Evolutionary conservation across 2,888 invertebrate genomes (phyloP), one percentile per base, ranked within the genome.

Genomic region (Malacosoma neustria): DNA sequence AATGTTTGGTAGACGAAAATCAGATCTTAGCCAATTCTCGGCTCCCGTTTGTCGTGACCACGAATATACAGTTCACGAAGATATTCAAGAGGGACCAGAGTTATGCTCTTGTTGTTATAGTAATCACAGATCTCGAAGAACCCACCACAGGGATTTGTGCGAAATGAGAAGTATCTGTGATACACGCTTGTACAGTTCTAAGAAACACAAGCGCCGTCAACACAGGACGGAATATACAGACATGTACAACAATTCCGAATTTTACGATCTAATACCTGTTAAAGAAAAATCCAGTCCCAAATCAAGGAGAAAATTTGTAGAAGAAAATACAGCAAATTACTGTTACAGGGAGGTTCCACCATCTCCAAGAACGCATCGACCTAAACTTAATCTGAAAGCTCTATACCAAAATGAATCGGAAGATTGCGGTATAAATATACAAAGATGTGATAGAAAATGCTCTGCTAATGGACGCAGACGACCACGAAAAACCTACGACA

Each of bases 271-370:
- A 14, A 52, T 84, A 15, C 84, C 84, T 1, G 82, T 85, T 2
- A 82, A 75, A 48, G 84, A 85, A 53, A 80, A 71, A 46, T 61
- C 72, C 1, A 82, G 79, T 45, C 80, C 81, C 1, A 80, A 77
- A 49, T 52, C 69, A 1, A 66, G 71, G 45, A 61, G 64, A 40
- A 82, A 77, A 48, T 69, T 71, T 49, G 43, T 46, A 5, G 67
- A 68, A 38, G 64, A 73, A 14, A 60, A 62, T 43, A 43, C 58
- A 29, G 49, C 50, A 14, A 43, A 52, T 9, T 54, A 63, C 14
- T 58, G 64, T 40, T 68, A 65, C 34, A 76, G 50, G 39, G 81
- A 81, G 61, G 75, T 82, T 4, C 80, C 72, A 9, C 82, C 82
- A 1, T 82, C 82, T 0, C 82, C 84, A 1, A 61, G 66, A 48